These are phyloP conservation scores for Sebastes nivosus DNA, from an alignment of 2,797 vertebrate species.

Conservation along the genomic window DNA sequence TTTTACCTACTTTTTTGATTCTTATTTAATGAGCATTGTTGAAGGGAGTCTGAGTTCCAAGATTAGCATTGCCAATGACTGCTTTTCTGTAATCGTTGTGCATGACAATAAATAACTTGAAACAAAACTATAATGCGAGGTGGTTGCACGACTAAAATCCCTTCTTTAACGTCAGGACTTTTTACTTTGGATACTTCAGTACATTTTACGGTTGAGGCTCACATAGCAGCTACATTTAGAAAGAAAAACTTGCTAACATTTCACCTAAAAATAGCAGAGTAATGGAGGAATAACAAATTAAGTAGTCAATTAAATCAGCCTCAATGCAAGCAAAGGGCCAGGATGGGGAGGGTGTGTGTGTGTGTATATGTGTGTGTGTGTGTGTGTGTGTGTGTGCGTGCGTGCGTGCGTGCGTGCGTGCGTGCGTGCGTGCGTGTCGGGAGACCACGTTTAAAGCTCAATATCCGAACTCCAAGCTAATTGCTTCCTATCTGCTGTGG, in stretches of 20 bases:
- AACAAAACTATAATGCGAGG: not conserved
- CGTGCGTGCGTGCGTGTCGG: too few species aligned
- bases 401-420: too few species aligned
- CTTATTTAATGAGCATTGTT: not conserved
- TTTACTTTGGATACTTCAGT: not conserved
- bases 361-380: not conserved
- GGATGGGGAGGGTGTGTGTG: not conserved
- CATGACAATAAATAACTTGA: not conserved
- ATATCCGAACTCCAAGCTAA: conserved; percentile 36
- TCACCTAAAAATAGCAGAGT: not conserved
- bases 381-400: not conserved
- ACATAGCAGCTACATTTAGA: not conserved
- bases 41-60: not conserved
- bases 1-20: not conserved
- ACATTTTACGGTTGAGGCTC: too few species aligned
- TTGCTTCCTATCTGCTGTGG: conserved; percentile 34
- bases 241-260: not conserved
- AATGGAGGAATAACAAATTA: conserved; percentile 1
- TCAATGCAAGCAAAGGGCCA: not conserved
- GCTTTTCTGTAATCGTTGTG: not conserved
- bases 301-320: conserved; percentile 7
- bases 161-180: not conserved
- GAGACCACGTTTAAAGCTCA: conserved; percentile 26
- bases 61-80: not conserved
- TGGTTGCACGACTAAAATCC: not conserved